Evolutionary conservation across 1,140 invertebrate species (phyloP).

Genomic region (Lordiphosa stackelbergi): DNA sequence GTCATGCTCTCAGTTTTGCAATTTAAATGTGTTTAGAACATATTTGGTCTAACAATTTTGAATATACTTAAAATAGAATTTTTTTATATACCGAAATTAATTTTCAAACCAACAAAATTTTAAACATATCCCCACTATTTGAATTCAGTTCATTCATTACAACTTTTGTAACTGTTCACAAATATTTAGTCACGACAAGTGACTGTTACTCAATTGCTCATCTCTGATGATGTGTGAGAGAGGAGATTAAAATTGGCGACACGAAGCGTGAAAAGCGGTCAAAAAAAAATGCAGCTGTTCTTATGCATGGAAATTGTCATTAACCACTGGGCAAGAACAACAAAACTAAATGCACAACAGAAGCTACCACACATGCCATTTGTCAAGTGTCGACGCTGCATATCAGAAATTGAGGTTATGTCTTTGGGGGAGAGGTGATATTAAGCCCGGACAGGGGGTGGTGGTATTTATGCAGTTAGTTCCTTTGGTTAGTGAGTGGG

Average conservation of each 20-base stretch:
- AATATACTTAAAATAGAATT: too few species aligned
- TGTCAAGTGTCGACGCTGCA: conserved; percentile 23
- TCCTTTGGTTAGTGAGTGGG: neutral
- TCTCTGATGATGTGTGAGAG: conserved; percentile 14
- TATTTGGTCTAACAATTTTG: too few species aligned
- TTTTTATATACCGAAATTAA: too few species aligned
- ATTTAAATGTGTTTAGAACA: too few species aligned
- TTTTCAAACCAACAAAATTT: too few species aligned
- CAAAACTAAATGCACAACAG: conserved; percentile 16
- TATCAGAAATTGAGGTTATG: conserved; percentile 41
- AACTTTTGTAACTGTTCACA: too few species aligned
- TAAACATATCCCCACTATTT: too few species aligned
- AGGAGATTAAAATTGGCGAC: conserved; percentile 23
- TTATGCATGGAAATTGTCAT: conserved; percentile 16
- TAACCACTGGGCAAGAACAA: conserved; percentile 7
- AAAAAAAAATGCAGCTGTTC: conserved; percentile 16
- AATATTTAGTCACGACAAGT: too few species aligned
- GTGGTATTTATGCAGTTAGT: conserved; percentile 8
- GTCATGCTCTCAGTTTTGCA: too few species aligned
- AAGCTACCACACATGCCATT: conserved; percentile 35
- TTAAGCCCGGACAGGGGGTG: neutral
- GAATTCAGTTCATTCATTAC: too few species aligned
- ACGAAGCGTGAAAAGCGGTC: conserved; percentile 25
- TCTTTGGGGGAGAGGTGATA: neutral
- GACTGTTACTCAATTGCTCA: conserved; percentile 14